These are phyloP conservation scores for Amblyjoppa fuscipennis DNA, from an alignment of 2,888 invertebrate species.

Conservation along the genomic window DNA sequence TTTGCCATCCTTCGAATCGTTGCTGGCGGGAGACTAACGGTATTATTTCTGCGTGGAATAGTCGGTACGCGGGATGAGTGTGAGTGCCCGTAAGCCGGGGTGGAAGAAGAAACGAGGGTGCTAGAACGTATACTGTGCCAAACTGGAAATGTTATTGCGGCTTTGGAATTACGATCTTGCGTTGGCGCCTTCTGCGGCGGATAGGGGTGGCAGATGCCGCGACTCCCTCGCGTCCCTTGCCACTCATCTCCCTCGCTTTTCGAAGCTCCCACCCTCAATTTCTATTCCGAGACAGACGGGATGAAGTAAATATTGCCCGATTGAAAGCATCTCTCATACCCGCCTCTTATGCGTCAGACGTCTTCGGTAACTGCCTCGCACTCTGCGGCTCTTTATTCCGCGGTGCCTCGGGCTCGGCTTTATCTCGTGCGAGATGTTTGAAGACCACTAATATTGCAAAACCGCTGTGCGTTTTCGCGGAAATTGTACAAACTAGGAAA, in stretches of 20 bases:
- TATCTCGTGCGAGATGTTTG: background rate
- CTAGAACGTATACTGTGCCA: constrained; percentile 18
- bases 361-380: constrained; percentile 15
- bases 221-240: constrained; percentile 16
- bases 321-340: constrained; percentile 25
- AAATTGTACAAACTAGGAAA: constrained; percentile 44
- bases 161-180: constrained; percentile 59
- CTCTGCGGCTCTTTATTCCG: background rate
- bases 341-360: background rate
- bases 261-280: constrained; percentile 21
- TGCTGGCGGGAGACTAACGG: background rate
- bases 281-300: constrained; percentile 30
- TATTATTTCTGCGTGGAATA: constrained; percentile 22
- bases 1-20: constrained; percentile 26
- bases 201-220: constrained; percentile 56
- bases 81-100: background rate
- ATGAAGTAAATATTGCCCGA: constrained; percentile 54
- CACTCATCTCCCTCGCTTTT: constrained; percentile 2
- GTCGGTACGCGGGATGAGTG: background rate
- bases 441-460: background rate
- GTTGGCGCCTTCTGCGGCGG: constrained; percentile 52
- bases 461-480: background rate
- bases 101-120: constrained; percentile 8
- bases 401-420: background rate
- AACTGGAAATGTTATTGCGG: constrained; percentile 63